Percentiles rank a stretch among this genome's conserved stretches.
Evolutionary conservation across 2,888 invertebrate species (phyloP).

Genomic region (Belgica antarctica): DNA sequence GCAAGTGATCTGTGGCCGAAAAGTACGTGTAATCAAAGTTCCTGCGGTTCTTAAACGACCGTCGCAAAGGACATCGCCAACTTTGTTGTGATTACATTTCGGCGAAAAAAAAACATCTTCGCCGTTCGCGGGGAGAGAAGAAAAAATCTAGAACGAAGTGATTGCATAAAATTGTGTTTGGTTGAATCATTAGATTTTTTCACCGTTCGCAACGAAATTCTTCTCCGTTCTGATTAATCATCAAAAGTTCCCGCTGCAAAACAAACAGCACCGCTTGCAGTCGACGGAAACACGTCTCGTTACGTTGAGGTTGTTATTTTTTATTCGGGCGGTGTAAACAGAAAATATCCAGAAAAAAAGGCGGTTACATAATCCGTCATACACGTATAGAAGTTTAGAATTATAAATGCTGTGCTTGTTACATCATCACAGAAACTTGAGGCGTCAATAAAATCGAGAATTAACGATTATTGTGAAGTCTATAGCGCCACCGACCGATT

Average conservation of each 20-base stretch:
- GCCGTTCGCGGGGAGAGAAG: neutral
- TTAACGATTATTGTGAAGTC: slow-evolving; percentile 17
- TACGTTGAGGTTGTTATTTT: neutral
- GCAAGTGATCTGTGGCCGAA: neutral
- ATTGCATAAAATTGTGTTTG: slow-evolving; percentile 37
- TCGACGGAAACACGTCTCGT: neutral
- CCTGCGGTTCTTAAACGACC: neutral
- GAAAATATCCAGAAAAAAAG: slow-evolving; percentile 32
- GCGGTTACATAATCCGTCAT: slow-evolving; percentile 39
- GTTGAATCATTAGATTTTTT: slow-evolving; percentile 35
- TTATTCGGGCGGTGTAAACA: slow-evolving; percentile 1
- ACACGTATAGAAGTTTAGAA: slow-evolving; percentile 39
- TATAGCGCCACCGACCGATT: too few relatives aligned
- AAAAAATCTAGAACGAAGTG: slow-evolving; percentile 39
- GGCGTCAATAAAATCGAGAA: slow-evolving; percentile 31
- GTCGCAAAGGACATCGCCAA: neutral
- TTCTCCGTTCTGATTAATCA: too few relatives aligned
- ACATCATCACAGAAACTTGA: slow-evolving; percentile 34
- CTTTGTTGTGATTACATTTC: slow-evolving; percentile 29
- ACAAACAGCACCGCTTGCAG: neutral
- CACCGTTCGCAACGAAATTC: too few relatives aligned
- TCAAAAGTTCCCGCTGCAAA: too few relatives aligned
- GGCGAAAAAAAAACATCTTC: slow-evolving; percentile 35
- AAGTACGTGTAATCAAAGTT: neutral
- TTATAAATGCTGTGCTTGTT: slow-evolving; percentile 35